Evolutionary conservation across 2,888 invertebrate genomes (phyloP).

Genomic region (Dryocosmus kuriphilus): DNA sequence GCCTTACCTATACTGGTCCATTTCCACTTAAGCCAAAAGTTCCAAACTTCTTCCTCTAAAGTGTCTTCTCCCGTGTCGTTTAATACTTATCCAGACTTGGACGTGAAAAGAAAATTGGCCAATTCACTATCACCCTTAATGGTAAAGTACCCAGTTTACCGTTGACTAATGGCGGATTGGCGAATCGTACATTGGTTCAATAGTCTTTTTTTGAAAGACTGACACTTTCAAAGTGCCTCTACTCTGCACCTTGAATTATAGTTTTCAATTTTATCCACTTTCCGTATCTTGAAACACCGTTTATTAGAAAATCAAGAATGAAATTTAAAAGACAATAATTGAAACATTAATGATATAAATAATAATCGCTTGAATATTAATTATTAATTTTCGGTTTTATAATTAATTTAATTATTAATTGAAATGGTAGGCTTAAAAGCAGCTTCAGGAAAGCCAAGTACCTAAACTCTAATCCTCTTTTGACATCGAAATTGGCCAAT

Average conservation of each 20-base stretch:
- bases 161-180: conserved; percentile 38
- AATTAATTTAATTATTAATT: background rate
- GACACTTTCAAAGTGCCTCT: conserved; percentile 19
- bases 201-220: conserved; percentile 1
- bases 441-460: background rate
- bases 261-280: background rate
- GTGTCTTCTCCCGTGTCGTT: conserved; percentile 33
- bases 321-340: background rate
- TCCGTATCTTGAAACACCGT: background rate
- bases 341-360: no score
- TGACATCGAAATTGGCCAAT: background rate
- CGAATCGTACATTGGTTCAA: conserved; percentile 15
- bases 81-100: conserved; percentile 35
- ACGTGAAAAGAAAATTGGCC: conserved; percentile 32
- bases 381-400: background rate
- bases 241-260: background rate
- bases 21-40: conserved; percentile 37
- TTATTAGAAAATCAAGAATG: background rate
- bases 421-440: background rate
- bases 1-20: conserved; percentile 35
- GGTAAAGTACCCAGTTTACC: conserved; percentile 37
- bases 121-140: conserved; percentile 37
- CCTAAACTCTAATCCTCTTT: conserved; percentile 1
- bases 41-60: conserved; percentile 24
- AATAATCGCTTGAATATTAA: background rate